Evolutionary conservation across 1,140 invertebrate species (phyloP), one percentile per base, ranked within the genome.

Genomic region (Bradynema listronoti): DNA sequence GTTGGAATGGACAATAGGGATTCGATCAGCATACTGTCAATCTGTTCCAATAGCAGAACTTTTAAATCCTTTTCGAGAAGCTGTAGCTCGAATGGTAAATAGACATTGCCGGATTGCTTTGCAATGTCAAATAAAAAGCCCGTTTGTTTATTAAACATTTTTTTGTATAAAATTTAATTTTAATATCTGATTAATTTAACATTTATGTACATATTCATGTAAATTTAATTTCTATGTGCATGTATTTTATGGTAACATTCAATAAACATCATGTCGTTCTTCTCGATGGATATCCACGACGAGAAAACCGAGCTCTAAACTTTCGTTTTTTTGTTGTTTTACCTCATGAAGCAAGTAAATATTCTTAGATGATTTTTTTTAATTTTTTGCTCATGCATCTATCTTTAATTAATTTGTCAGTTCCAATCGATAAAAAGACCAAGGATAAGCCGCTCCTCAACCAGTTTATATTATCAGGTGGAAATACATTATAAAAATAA

Each of bases 311-410:
- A 16, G 51, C 51, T 7, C 33, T 68, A 3, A 50, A 66, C 24
- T 69, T 69, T 53, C 65, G 69, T 6, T 69, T 72, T 33, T 69
- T 61, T 36, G 60, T 69, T 33, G 69, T 69, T 36, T 22, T 72
- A 11, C 67, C 67, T 3, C 65, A 67, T 14, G 68, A 69, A 24
- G 47, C 63, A 14, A 36, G 30, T 33, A 27, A 42, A 7, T 58
- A 47, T 39, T 19, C 36, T 39, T 39, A 11, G 19, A 11, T 19
- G 11, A 39, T 19, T n/a, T n/a, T n/a, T n/a, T n/a, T n/a, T n/a
- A n/a, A n/a, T 50, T 41, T 50, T 33, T 2, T 46, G 19, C 4
- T 24, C n/a, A 4, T 50, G 4, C 4, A 52, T 14, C 11, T 52
- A 9, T 61, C 29, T 36, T 16, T 58, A 3, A 16, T 22, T 58